Evolutionary conservation across 1,140 invertebrate genomes (phyloP).

Genomic region (Archivesica marissinica): DNA sequence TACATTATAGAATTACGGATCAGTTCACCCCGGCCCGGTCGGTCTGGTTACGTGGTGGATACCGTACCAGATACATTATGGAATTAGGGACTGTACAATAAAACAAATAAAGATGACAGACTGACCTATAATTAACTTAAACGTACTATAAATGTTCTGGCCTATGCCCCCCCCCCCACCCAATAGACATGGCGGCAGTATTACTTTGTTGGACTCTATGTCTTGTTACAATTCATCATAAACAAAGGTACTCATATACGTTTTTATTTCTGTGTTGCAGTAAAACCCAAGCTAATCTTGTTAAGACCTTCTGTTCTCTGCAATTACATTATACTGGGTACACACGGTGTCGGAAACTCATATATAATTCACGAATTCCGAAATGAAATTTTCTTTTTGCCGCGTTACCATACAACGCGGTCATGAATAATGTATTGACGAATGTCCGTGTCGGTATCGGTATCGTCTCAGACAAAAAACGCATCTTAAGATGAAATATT

Average conservation of each 20-base stretch:
- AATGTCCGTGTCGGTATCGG: constrained; percentile 9
- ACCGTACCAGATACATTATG: too few relatives aligned
- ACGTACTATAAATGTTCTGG: too few relatives aligned
- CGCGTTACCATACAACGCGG: constrained; percentile 28
- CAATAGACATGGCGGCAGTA: not conserved
- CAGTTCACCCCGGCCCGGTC: too few relatives aligned
- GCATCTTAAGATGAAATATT: not conserved
- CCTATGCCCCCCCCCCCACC: too few relatives aligned
- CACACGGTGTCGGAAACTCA: constrained; percentile 13
- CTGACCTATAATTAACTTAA: too few relatives aligned
- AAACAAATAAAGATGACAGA: too few relatives aligned
- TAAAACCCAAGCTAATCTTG: constrained; percentile 6
- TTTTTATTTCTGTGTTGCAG: constrained; percentile 10
- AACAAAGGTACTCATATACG: not conserved
- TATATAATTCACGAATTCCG: constrained; percentile 13
- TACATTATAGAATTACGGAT: too few relatives aligned
- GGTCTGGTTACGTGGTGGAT: too few relatives aligned
- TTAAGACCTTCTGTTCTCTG: not conserved
- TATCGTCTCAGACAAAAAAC: constrained; percentile 13
- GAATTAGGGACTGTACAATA: too few relatives aligned
- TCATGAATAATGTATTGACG: constrained; percentile 33
- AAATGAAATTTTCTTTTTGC: constrained; percentile 38
- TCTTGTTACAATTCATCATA: not conserved
- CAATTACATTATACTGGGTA: constrained; percentile 37
- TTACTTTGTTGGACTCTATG: not conserved